Base-by-base conservation (phyloP, 2,797 vertebrate species). In the Siniperca obscura region DNA sequence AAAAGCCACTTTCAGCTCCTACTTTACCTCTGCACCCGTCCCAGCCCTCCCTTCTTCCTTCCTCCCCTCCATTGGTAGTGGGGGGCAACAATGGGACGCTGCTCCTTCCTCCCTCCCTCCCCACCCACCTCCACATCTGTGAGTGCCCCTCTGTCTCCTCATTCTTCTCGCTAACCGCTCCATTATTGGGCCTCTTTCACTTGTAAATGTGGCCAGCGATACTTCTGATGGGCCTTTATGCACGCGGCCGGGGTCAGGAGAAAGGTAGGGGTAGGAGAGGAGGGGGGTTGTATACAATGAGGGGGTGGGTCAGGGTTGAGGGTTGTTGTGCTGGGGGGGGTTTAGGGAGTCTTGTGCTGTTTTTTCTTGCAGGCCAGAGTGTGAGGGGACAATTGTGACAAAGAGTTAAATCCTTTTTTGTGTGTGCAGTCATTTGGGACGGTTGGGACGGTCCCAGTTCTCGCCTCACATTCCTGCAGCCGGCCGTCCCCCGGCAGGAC, bases 151-250 rank as follows among this genome's bases (percentile, higher is more conserved):
- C 95, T 93, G 93, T 91, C 93, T 90, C 83, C 87, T 93, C 89
- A 93, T 96, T 95, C 94, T 95, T 95, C 93, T 94, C 91, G 76
- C 93, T 95, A 96, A 96, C 95, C 93, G 91, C 94, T 95, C 95
- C 94, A 95, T 96, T 96, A 95, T 96, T 94, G 91, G 78, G 66
- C 82, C 77, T 89, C 94, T 95, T 96, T 96, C 94, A 96, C 91
- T 95, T 95, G 95, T 95, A 95, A 96, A 96, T 96, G 94, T 91
- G 89, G 91, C 93, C 94, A 92, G 93, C 89, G 94, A 95, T 94
- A 94, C 94, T 92, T 90, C 91, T 95, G 93, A 95, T 95, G 93
- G 91, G 93, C 95, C 95, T 96, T 96, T 95, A 95, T 96, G 92
- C 90, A 82, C 34, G 40, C 79, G 89, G 93, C 89, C 84, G 82